These are phyloP conservation scores for Tyria jacobaeae DNA, from an alignment of 2,888 invertebrate genomes.

Conservation along the genomic window DNA sequence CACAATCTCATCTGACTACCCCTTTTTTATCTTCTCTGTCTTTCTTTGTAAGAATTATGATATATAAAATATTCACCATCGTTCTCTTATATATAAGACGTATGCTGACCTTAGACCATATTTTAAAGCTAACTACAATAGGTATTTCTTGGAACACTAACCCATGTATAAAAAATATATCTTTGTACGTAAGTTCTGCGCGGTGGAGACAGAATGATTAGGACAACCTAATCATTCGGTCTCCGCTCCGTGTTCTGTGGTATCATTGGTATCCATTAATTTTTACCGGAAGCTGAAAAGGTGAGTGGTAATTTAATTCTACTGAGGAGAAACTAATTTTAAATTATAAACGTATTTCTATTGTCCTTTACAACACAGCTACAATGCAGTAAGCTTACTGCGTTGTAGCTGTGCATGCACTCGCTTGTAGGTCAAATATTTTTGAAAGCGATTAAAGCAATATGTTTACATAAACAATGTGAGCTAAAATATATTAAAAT, in stretches of 20 bases:
- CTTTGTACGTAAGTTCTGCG: too few relatives aligned
- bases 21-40: too few relatives aligned
- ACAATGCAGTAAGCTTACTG: neutral
- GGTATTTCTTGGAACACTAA: too few relatives aligned
- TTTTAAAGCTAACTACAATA: too few relatives aligned
- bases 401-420: slow-evolving; percentile 29
- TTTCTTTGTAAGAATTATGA: too few relatives aligned
- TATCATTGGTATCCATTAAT: neutral
- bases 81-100: too few relatives aligned
- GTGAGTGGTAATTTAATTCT: neutral
- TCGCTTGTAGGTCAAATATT: slow-evolving; percentile 26
- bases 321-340: slow-evolving; percentile 3
- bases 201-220: neutral
- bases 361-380: neutral
- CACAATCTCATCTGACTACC: too few relatives aligned
- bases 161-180: too few relatives aligned
- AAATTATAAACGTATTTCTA: neutral
- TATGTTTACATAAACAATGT: neutral
- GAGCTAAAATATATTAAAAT: neutral
- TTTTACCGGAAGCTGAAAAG: neutral
- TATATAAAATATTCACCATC: too few relatives aligned
- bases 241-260: neutral
- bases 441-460: slow-evolving; percentile 28
- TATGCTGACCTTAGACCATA: too few relatives aligned
- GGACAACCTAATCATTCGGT: too few relatives aligned